phyloP scores from a whole-genome alignment of 2,888 invertebrate species.

The Meghimatium bilineatum region DNA sequence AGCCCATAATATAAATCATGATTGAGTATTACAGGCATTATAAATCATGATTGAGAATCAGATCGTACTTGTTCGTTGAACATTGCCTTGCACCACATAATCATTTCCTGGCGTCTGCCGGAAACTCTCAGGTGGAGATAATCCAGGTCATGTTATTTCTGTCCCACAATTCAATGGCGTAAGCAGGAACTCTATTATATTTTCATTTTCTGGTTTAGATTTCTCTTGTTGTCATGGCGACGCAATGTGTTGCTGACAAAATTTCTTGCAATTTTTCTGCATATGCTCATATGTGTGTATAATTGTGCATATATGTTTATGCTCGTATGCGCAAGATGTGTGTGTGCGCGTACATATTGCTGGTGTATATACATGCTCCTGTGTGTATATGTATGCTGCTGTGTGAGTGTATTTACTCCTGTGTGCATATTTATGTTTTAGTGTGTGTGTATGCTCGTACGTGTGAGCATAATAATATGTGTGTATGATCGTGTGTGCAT shows the following conservation, averaged over 20 bases:
- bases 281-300: background rate
- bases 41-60: background rate
- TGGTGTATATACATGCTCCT: background rate
- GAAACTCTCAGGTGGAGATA: constrained; percentile 1
- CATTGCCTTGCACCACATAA: background rate
- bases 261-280: background rate
- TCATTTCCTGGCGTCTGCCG: background rate
- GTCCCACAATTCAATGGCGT: background rate
- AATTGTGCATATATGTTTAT: background rate
- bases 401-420: no score
- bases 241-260: background rate
- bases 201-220: background rate
- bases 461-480: no score
- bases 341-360: background rate
- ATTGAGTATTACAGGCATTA: background rate
- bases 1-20: constrained; percentile 2
- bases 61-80: background rate
- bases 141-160: background rate
- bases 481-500: no score
- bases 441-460: no score
- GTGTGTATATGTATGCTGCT: background rate
- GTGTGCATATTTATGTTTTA: no score
- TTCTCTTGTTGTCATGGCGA: background rate
- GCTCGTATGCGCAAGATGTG: no score
- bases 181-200: background rate